Evolutionary conservation across 1,140 invertebrate species (phyloP).

Genomic region (Drosophila bipectinata): DNA sequence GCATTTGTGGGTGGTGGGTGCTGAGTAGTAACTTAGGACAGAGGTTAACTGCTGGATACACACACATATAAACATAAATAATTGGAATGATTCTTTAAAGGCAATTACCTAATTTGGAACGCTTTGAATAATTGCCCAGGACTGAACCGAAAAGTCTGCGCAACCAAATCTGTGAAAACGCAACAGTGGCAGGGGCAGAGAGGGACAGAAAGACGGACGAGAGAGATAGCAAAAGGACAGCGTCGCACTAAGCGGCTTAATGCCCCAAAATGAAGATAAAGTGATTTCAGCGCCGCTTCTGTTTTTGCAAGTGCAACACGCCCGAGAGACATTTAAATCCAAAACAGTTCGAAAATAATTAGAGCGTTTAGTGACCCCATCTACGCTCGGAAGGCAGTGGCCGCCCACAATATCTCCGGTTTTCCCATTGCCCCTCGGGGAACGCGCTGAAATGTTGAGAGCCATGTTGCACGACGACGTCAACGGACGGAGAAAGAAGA

Average conservation of each 20-base stretch:
- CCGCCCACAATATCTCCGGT: constrained; percentile 1
- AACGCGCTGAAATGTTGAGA: constrained; percentile 26
- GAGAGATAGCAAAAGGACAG: constrained; percentile 18
- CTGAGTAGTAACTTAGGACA: background rate
- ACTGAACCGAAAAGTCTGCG: constrained; percentile 12
- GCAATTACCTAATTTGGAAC: constrained; percentile 79
- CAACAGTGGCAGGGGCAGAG: constrained; percentile 15
- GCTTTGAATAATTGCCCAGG: constrained; percentile 76
- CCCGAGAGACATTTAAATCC: constrained; percentile 72
- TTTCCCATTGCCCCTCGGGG: constrained; percentile 11
- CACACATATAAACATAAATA: constrained; percentile 79
- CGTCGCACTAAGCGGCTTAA: constrained; percentile 77
- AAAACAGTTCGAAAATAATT: constrained; percentile 78
- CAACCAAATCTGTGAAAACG: constrained; percentile 57
- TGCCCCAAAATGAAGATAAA: constrained; percentile 76
- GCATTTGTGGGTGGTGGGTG: constrained; percentile 36
- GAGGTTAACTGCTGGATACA: constrained; percentile 13
- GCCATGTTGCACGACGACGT: background rate
- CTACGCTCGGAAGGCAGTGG: background rate
- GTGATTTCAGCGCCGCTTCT: constrained; percentile 47
- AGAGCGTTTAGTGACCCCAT: constrained; percentile 68
- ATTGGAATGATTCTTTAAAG: constrained; percentile 82
- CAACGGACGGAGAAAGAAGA: constrained; percentile 7
- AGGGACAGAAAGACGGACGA: constrained; percentile 3
- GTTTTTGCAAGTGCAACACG: constrained; percentile 44